These are phyloP conservation scores for Chrysotoxum bicinctum DNA, from an alignment of 2,888 invertebrate species.

Conservation along the genomic window DNA sequence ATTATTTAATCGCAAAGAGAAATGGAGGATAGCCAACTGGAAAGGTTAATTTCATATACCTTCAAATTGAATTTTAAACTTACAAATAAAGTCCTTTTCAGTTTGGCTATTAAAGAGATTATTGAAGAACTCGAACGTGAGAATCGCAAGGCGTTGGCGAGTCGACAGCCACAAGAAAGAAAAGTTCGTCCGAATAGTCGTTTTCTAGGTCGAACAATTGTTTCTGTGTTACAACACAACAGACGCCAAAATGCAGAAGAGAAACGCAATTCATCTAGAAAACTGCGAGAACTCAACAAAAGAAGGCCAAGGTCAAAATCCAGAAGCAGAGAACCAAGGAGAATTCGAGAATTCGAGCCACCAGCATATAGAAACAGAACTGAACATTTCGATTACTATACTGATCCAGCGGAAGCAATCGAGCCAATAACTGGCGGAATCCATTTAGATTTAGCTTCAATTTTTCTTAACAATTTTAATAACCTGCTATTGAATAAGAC, in stretches of 20 bases:
- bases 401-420: not conserved
- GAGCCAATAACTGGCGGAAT: not conserved
- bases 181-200: slow-evolving; percentile 76
- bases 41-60: not conserved
- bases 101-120: slow-evolving; percentile 59
- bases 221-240: slow-evolving; percentile 76
- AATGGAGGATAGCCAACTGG: slow-evolving; percentile 13
- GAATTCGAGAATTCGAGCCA: not conserved
- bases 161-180: not conserved
- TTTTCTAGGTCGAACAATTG: slow-evolving; percentile 77
- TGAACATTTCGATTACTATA: not conserved
- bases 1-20: too few relatives aligned
- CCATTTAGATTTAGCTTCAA: slow-evolving; percentile 13
- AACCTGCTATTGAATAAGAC: not conserved
- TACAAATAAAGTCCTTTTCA: not conserved
- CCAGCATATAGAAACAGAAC: not conserved
- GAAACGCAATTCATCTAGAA: slow-evolving; percentile 74
- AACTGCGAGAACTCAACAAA: slow-evolving; percentile 76
- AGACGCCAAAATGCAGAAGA: slow-evolving; percentile 75
- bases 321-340: slow-evolving; percentile 18
- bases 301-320: slow-evolving; percentile 63
- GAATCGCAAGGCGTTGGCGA: slow-evolving; percentile 10
- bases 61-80: not conserved
- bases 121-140: slow-evolving; percentile 53
- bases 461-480: slow-evolving; percentile 18